Conservation (phyloP, 2,113 vertebrate species). For the Cynoglossus semilaevis region DNA sequence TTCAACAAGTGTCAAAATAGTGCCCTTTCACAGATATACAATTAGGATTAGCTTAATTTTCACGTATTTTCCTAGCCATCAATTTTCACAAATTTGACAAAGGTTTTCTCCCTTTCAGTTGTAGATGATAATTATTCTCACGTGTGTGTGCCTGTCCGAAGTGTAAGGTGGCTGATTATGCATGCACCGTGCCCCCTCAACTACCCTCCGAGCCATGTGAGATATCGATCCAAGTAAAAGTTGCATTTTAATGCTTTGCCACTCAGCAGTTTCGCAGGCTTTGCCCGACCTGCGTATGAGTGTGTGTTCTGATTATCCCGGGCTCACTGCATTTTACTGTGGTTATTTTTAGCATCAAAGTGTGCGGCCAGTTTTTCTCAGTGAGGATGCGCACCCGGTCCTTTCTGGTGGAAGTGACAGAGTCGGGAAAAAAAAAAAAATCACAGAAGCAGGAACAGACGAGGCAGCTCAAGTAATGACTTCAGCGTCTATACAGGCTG, state of each 20-base stretch:
- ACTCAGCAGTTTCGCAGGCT: slow-evolving; percentile 61
- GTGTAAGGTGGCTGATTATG: slow-evolving; percentile 15
- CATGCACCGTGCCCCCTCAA: slow-evolving; percentile 27
- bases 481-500: slow-evolving; percentile 32
- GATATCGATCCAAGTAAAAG: slow-evolving; percentile 57
- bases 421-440: slow-evolving; percentile 38
- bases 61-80: slow-evolving; percentile 24
- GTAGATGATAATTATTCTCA: slow-evolving; percentile 11
- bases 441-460: slow-evolving; percentile 33
- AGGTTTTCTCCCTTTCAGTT: slow-evolving; percentile 28
- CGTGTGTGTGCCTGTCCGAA: slow-evolving; percentile 11
- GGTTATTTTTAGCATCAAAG: slow-evolving; percentile 73
- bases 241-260: slow-evolving; percentile 57
- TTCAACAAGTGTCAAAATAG: too few relatives aligned
- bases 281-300: slow-evolving; percentile 11
- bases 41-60: too few relatives aligned
- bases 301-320: slow-evolving; percentile 63
- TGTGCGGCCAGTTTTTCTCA: slow-evolving; percentile 59
- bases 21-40: too few relatives aligned
- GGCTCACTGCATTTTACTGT: slow-evolving; percentile 43
- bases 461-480: slow-evolving; percentile 31
- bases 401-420: slow-evolving; percentile 45
- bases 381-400: slow-evolving; percentile 41
- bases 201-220: slow-evolving; percentile 25
- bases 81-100: slow-evolving; percentile 15